These are phyloP conservation scores for Cerastoderma edule DNA, from an alignment of 2,888 invertebrate species.

Conservation along the genomic window DNA sequence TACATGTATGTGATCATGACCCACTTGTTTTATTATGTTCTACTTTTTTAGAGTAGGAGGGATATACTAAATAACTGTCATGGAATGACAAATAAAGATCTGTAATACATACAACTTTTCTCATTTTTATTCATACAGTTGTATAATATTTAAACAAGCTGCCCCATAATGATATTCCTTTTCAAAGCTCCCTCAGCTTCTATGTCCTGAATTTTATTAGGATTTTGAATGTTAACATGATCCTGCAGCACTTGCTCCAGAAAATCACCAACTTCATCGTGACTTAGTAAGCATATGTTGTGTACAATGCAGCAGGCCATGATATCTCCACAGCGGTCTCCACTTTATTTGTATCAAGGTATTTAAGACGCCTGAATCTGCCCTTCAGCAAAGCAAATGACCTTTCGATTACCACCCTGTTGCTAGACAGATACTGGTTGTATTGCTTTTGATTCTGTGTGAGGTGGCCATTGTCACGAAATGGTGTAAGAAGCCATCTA, in stretches of 20 bases:
- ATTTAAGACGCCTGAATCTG: constrained; percentile 34
- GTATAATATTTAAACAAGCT: too few species aligned
- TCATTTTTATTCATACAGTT: too few species aligned
- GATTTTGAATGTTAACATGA: too few species aligned
- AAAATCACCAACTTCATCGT: constrained; percentile 33
- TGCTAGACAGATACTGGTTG: constrained; percentile 32
- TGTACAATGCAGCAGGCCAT: constrained; percentile 43
- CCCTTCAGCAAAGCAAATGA: constrained; percentile 49
- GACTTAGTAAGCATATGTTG: constrained; percentile 34
- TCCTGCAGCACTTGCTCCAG: not conserved
- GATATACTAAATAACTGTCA: too few species aligned
- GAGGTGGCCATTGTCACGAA: constrained; percentile 43
- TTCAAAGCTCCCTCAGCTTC: too few species aligned
- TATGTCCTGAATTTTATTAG: too few species aligned
- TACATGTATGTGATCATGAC: too few species aligned
- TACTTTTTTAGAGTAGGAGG: too few species aligned
- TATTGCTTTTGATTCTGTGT: constrained; percentile 27
- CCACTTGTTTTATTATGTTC: too few species aligned
- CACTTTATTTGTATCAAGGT: constrained; percentile 23
- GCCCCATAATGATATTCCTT: too few species aligned
- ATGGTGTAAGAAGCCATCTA: constrained; percentile 44
- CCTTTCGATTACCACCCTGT: constrained; percentile 37
- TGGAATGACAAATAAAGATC: too few species aligned
- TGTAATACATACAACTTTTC: too few species aligned
- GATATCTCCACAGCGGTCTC: constrained; percentile 39